Evolutionary conservation across 2,113 vertebrate genomes (phyloP), one percentile per base, ranked within the genome.

Genomic region (Climacteris rufus): DNA sequence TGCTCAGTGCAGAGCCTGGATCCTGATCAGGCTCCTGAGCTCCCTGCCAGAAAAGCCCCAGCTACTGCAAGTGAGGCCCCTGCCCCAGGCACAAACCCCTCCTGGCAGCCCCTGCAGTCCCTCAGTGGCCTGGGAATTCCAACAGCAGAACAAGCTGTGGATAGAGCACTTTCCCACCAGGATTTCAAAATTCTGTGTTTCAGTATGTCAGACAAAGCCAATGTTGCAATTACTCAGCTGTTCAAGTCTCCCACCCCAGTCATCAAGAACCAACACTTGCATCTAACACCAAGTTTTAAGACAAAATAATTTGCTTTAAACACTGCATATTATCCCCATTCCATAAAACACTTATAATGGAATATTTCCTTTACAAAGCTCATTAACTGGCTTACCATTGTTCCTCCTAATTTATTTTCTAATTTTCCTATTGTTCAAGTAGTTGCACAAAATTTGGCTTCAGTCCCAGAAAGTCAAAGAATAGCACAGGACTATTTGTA

Each of bases 331-430:
- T 50, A 59, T 14, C 15, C 40, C 44, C 13, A 21, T 72, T 75
- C 30, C 15, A 44, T 44, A 65, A 74, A 84, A 52, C 6, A 45
- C 24, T 81, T 56, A 50, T 11, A 89, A 92, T 40, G 56, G 68
- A 56, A 3, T 66, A 64, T 53, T 91, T 87, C 65, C 78, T 69
- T 59, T 40, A 22, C 54, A 44, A 11, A 83, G 39, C 15, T 83
- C 75, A 90, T 79, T 91, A 82, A 59, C n/a, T 77, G 52, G 30
- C 69, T 90, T 92, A 88, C 47, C 31, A 19, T 2, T 74, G 52
- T 40, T 78, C 91, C 77, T 71, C 80, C 83, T 45, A 35, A 40
- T 61, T 89, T 82, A 63, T 92, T 82, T 47, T 63, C 64, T 49
- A 7, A 79, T 54, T 76, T 71, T 44, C 54, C 59, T 40, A 24